Percentiles rank a stretch among this genome's conserved stretches.
phyloP scores from a whole-genome alignment of 2,113 vertebrate genomes.

The Eclectus roratus region DNA sequence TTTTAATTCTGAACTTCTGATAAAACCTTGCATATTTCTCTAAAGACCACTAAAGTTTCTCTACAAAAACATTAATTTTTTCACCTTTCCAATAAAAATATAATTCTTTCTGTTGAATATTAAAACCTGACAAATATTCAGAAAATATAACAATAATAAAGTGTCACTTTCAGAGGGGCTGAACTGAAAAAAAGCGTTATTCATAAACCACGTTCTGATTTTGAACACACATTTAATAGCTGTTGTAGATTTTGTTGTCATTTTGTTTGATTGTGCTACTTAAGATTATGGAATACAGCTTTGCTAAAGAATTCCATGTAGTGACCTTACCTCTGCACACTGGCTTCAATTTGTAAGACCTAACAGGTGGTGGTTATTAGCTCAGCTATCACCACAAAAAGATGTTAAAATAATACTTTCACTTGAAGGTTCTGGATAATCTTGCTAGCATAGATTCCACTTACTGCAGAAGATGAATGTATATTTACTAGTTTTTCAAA shows the following conservation, averaged over 20 bases:
- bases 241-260: neutral
- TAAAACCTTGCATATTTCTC: neutral
- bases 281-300: neutral
- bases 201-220: neutral
- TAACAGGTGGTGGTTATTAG: conserved; percentile 9
- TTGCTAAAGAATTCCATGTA: neutral
- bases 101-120: neutral
- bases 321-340: neutral
- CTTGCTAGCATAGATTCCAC: neutral
- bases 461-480: conserved; percentile 35
- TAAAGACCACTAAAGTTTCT: neutral
- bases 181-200: neutral
- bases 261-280: neutral
- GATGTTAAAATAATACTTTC: neutral
- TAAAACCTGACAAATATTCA: neutral
- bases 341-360: neutral
- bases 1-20: neutral
- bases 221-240: neutral
- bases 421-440: neutral
- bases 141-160: neutral
- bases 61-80: neutral
- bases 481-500: conserved; percentile 50
- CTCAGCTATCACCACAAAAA: neutral
- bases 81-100: neutral
- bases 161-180: neutral